These are phyloP conservation scores for Amphipoea oculea DNA, from an alignment of 2,888 invertebrate species.

Conservation along the genomic window DNA sequence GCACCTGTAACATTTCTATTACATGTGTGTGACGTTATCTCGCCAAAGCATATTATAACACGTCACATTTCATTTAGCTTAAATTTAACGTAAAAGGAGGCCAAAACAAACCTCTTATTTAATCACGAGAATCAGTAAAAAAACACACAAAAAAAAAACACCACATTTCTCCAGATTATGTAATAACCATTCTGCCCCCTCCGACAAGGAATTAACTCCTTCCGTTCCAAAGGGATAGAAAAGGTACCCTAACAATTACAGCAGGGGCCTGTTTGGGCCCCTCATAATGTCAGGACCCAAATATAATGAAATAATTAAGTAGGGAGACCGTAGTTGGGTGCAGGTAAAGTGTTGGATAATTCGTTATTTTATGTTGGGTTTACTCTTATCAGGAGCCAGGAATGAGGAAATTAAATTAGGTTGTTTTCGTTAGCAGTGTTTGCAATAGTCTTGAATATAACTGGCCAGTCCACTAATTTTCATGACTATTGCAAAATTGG, in stretches of 20 bases:
- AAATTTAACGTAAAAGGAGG: neutral
- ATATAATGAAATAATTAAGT: slow-evolving; percentile 51
- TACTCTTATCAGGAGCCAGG: slow-evolving; percentile 18
- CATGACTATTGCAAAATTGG: neutral
- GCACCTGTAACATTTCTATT: too few species aligned
- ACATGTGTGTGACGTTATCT: neutral
- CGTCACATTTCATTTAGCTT: neutral
- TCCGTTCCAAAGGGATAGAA: slow-evolving; percentile 46
- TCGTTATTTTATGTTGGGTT: slow-evolving; percentile 33
- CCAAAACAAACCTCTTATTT: neutral
- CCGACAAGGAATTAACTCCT: slow-evolving; percentile 46
- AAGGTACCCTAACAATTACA: slow-evolving; percentile 57
- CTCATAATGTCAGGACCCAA: slow-evolving; percentile 27
- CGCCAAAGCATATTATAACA: neutral
- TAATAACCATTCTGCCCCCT: slow-evolving; percentile 36
- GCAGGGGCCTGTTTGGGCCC: slow-evolving; percentile 33
- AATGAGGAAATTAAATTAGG: slow-evolving; percentile 31
- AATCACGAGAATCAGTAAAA: slow-evolving; percentile 1
- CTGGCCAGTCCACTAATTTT: too few species aligned
- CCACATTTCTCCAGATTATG: slow-evolving; percentile 39
- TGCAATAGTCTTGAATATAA: neutral
- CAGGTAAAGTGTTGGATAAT: slow-evolving; percentile 28
- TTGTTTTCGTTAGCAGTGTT: slow-evolving; percentile 1
- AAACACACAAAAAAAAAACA: neutral
- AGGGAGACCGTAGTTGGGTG: slow-evolving; percentile 27